Evolutionary conservation across 2,797 vertebrate genomes (phyloP), one percentile per base, ranked within the genome.

Genomic region (Todus mexicanus): DNA sequence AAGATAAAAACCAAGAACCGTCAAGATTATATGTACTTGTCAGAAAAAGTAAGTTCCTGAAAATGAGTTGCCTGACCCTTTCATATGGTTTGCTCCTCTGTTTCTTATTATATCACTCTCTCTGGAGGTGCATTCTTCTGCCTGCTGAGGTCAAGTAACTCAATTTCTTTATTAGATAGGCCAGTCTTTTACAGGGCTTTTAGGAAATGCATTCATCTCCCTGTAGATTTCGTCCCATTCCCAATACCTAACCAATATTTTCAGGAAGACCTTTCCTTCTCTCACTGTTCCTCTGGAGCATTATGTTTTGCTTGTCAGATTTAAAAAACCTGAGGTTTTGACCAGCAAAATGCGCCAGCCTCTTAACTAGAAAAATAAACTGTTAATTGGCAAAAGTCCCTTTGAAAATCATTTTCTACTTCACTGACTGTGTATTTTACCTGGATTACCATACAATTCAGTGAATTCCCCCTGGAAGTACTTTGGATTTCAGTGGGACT

Each of bases 11-110:
- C 0, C 3, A 70, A 42, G 33, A 88, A 50, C 45, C 88, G 45
- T 60, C 45, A 78, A 45, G 11, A 69, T 86, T 94, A 89, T 91
- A 73, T 82, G 40, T 84, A 83, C 59, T 88, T 81, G 43, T 57
- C 50, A 77, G 54, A 50, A 89, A 75, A 85, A 59, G 31, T 70
- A 78, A 60, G 50, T 68, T 85, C 72, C 73, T 95, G 59, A 77
- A 87, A 89, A 83, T 59, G 17, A 93, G 22, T 47, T 3, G 3
- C 22, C 63, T 93, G 84, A 89, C 37, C 33, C 80, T 92, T 92
- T 79, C 69, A 35, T 26, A 42, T 18, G 38, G n/a, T 77, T 89
- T 89, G 8, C 18, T 18, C 38, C 33, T 84, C 37, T 80, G 5
- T 87, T 89, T 85, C 69, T 83, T 87, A 42, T 16, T 84, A 15